Conservation (phyloP, 2,888 invertebrate species). For the Abrostola triplasia region DNA sequence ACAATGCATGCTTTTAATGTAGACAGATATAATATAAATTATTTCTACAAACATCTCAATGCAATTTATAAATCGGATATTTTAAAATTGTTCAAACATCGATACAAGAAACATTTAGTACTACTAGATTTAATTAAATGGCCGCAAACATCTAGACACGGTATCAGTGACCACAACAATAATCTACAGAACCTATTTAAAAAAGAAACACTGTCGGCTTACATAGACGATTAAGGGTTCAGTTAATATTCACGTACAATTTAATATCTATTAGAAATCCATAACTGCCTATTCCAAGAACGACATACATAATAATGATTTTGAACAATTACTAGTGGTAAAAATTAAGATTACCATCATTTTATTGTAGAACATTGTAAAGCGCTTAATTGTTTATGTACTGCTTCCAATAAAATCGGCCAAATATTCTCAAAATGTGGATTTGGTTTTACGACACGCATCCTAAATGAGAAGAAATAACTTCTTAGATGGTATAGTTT, state of each 20-base stretch:
- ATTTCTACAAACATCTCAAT: conserved; percentile 14
- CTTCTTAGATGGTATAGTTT: no score
- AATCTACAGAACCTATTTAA: not conserved
- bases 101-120: not conserved
- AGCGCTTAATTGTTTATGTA: no score
- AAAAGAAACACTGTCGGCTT: not conserved
- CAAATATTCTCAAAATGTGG: no score
- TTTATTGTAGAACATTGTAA: not conserved
- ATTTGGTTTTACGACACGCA: no score
- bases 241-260: not conserved
- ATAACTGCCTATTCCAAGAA: not conserved
- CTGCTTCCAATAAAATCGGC: no score
- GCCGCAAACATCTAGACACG: not conserved
- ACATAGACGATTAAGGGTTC: not conserved
- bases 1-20: conserved; percentile 1
- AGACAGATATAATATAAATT: conserved; percentile 1
- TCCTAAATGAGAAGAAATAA: no score
- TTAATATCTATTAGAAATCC: not conserved
- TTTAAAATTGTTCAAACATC: not conserved
- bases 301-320: not conserved
- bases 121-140: not conserved
- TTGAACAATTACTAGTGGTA: not conserved
- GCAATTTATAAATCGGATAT: not conserved
- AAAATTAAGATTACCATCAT: not conserved
- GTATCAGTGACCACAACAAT: not conserved